Evolutionary conservation across 2,888 invertebrate species (phyloP).

Genomic region (Chrysolina americana): DNA sequence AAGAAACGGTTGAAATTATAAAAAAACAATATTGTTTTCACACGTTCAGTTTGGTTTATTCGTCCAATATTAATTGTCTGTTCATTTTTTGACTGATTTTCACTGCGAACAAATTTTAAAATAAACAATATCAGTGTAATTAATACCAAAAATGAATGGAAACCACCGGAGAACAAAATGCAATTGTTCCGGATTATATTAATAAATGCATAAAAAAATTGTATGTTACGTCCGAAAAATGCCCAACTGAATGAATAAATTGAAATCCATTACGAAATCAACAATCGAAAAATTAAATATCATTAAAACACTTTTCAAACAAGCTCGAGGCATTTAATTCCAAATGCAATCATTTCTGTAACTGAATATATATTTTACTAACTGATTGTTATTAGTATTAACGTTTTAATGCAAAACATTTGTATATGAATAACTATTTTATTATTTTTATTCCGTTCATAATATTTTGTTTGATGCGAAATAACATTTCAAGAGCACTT

Average conservation of each 20-base stretch:
- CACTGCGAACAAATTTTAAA: not conserved
- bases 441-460: not conserved
- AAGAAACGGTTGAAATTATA: too few species aligned
- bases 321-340: slow-evolving; percentile 42
- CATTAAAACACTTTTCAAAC: not conserved
- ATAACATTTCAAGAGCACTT: slow-evolving; percentile 26
- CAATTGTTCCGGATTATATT: too few species aligned
- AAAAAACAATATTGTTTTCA: too few species aligned
- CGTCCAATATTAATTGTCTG: too few species aligned
- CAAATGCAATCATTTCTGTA: slow-evolving; percentile 33
- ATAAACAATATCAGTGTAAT: slow-evolving; percentile 15
- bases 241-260: slow-evolving; percentile 28
- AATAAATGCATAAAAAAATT: slow-evolving; percentile 21
- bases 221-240: slow-evolving; percentile 1
- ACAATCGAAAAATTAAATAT: slow-evolving; percentile 2
- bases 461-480: not conserved
- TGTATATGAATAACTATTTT: slow-evolving; percentile 5
- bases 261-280: slow-evolving; percentile 5
- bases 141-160: too few species aligned
- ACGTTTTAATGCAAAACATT: slow-evolving; percentile 33
- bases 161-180: too few species aligned
- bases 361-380: slow-evolving; percentile 48
- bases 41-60: too few species aligned
- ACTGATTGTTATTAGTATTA: slow-evolving; percentile 43
- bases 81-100: too few species aligned